Evolutionary conservation across 2,113 vertebrate genomes (phyloP).

Genomic region (Morone chrysops): DNA sequence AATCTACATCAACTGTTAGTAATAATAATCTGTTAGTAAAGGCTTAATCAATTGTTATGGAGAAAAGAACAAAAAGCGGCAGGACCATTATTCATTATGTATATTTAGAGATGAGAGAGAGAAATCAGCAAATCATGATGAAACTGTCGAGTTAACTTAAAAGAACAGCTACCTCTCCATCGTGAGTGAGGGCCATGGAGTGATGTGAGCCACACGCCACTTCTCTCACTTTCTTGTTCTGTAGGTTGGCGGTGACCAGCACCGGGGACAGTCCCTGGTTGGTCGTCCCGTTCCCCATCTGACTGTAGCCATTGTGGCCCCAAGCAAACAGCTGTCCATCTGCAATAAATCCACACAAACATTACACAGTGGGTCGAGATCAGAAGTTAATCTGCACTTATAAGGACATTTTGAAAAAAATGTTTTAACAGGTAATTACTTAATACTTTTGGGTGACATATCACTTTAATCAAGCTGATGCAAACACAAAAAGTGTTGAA

Average conservation of each 20-base stretch:
- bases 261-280: conserved; percentile 89
- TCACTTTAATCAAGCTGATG: neutral
- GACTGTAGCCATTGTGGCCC: conserved; percentile 97
- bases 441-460: neutral
- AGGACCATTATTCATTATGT: no score
- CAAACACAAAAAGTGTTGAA: neutral
- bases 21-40: no score
- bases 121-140: neutral
- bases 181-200: conserved; percentile 90
- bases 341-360: conserved; percentile 59
- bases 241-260: conserved; percentile 88
- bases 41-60: no score
- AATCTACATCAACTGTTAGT: no score
- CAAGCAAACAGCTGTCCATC: conserved; percentile 94
- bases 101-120: no score
- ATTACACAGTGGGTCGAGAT: neutral
- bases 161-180: conserved; percentile 92
- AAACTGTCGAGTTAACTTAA: neutral
- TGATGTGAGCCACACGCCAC: conserved; percentile 96
- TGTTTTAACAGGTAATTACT: no score
- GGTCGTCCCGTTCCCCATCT: conserved; percentile 92
- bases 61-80: no score
- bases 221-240: conserved; percentile 89
- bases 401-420: no score
- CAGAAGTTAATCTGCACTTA: neutral